Evolutionary conservation across 2,888 invertebrate species (phyloP).

Genomic region (Netelia melanura): DNA sequence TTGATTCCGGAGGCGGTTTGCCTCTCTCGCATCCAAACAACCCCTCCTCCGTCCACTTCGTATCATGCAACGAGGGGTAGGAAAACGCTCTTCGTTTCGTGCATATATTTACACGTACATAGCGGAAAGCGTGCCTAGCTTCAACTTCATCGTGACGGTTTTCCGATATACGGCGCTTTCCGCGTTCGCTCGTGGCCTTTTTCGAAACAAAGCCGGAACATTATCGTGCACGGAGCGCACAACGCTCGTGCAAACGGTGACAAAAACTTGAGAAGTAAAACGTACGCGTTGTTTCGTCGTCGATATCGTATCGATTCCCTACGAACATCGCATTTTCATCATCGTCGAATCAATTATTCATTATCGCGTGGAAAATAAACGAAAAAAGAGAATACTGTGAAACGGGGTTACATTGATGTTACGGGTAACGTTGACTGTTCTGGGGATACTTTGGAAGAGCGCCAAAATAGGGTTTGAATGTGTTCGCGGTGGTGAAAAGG

Average conservation of each 20-base stretch:
- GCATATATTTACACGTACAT: not conserved
- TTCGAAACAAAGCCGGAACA: slow-evolving; percentile 49
- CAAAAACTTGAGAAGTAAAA: not conserved
- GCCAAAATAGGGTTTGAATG: no score
- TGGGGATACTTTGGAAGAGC: no score
- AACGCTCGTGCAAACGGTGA: not conserved
- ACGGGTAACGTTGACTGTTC: no score
- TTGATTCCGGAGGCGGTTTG: slow-evolving; percentile 31
- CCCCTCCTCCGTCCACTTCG: not conserved
- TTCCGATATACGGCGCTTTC: slow-evolving; percentile 51
- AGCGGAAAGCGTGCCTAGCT: not conserved
- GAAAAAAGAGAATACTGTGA: no score
- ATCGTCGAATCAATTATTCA: no score
- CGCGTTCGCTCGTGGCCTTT: slow-evolving; percentile 41
- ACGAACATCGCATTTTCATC: no score
- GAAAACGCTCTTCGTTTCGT: not conserved
- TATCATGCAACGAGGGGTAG: not conserved
- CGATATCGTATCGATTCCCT: not conserved
- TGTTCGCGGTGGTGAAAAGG: no score
- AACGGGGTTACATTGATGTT: no score
- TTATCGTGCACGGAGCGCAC: slow-evolving; percentile 12
- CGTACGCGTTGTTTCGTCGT: not conserved
- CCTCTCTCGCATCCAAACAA: slow-evolving; percentile 1
- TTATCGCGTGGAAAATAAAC: no score
- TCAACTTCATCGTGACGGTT: slow-evolving; percentile 52